These are phyloP conservation scores for Drosophila auraria DNA, from an alignment of 1,140 invertebrate genomes.

Conservation along the genomic window DNA sequence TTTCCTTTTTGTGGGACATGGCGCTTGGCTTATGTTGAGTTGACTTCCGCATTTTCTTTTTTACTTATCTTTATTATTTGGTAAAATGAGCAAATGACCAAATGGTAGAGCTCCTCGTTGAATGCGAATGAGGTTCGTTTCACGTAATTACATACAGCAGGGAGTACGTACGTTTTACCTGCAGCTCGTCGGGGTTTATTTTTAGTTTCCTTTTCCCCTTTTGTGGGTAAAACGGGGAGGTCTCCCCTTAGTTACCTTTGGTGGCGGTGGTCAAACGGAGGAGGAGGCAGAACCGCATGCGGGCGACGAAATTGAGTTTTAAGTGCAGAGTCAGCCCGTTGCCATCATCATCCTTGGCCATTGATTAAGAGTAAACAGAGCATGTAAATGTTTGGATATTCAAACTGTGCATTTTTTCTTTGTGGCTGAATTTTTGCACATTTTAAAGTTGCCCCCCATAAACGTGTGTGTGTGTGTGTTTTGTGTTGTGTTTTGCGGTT, in stretches of 20 bases:
- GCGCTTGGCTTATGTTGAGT: slow-evolving; percentile 23
- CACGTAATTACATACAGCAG: slow-evolving; percentile 35
- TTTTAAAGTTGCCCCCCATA: slow-evolving; percentile 32
- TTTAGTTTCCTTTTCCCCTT: slow-evolving; percentile 36
- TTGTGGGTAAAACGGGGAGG: slow-evolving; percentile 5
- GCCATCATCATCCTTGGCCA: slow-evolving; percentile 65
- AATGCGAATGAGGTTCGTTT: slow-evolving; percentile 41
- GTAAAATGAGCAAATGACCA: slow-evolving; percentile 48
- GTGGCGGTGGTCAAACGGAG: neutral
- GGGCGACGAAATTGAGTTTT: slow-evolving; percentile 48
- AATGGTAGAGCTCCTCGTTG: slow-evolving; percentile 25
- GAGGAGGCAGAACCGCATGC: slow-evolving; percentile 25
- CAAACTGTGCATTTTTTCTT: slow-evolving; percentile 62
- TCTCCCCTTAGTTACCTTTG: neutral
- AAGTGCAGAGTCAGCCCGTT: slow-evolving; percentile 42
- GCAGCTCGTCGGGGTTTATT: slow-evolving; percentile 26
- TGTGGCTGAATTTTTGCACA: slow-evolving; percentile 46
- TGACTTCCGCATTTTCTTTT: slow-evolving; percentile 36
- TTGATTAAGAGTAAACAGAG: slow-evolving; percentile 78
- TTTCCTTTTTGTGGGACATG: slow-evolving; percentile 12
- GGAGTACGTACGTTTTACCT: slow-evolving; percentile 20
- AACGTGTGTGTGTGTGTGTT: slow-evolving; percentile 7
- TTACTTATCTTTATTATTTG: slow-evolving; percentile 45
- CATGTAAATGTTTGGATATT: slow-evolving; percentile 77
- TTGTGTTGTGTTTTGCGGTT: slow-evolving; percentile 1